A percentile compares a stretch with the other conserved stretches of the same genome.
Evolutionary conservation across 2,113 vertebrate genomes (phyloP).

Genomic region (Hippotragus niger): DNA sequence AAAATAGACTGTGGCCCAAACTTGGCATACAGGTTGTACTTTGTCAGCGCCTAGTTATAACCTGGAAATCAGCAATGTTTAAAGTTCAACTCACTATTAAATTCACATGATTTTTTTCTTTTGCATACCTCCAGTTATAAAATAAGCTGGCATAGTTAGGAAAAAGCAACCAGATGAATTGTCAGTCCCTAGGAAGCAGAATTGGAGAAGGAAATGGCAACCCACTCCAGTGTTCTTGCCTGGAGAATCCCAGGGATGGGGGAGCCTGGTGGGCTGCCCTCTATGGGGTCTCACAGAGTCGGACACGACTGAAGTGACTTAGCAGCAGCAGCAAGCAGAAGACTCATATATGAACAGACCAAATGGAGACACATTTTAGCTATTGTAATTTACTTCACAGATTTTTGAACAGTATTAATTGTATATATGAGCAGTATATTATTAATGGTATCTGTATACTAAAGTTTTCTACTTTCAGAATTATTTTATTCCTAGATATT

Average conservation of each 20-base stretch:
- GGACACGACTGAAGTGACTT: background rate
- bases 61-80: background rate
- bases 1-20: background rate
- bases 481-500: constrained; percentile 8
- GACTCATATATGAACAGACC: background rate
- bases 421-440: background rate
- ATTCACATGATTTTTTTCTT: background rate
- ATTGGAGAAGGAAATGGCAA: background rate
- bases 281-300: background rate
- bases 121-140: background rate
- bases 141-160: background rate
- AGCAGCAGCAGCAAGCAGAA: background rate
- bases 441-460: background rate
- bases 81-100: background rate
- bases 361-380: background rate
- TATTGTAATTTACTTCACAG: background rate
- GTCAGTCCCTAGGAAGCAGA: background rate
- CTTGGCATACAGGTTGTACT: background rate
- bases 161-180: background rate
- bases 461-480: background rate
- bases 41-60: background rate
- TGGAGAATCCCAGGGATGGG: too few relatives aligned
- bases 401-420: background rate
- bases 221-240: too few relatives aligned
- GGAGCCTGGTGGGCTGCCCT: too few relatives aligned